Base-by-base conservation (phyloP, 2,797 vertebrate species). In the Petrocephalus schoutedeni region DNA sequence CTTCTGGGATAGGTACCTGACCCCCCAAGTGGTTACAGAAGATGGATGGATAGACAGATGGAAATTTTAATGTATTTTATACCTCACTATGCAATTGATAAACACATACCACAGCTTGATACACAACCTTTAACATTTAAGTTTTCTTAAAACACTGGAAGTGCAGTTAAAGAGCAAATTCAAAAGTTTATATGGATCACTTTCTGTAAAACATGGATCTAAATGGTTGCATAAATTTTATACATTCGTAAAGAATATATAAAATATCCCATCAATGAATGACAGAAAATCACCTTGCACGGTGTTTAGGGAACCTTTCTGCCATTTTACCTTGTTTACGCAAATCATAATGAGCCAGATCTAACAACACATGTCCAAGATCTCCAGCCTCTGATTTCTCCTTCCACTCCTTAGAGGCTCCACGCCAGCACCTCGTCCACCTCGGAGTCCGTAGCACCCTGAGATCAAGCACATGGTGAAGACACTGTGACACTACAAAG, bases 361-460 rank as follows among this genome's bases (percentile, higher is more conserved):
- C 49, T 28, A 7, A 80, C 10, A 0, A 12, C 23, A 28, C 12
- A 0, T 36, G 8, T 58, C 19, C 84, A 19, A 41, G 7, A 59
- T 3, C 0, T 1, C 19, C 23, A 86, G 28, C 4, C n/a, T 51
- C 23, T 4, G 0, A 28, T 82, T 41, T 83, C 57, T 10, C 19
- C 23, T 6, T 84, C 53, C 7, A 23, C 49, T 85, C 41, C 90
- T 87, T 88, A 91, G 0, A 89, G 89, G 19, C 90, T 90, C 49
- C 91, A 92, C 88, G 93, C 88, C 74, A 94, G 86, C 90, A 95
- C 91, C 19, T 91, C 90, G 28, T 94, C 93, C 51, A 93, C 92
- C 93, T 96, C 95, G 28, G 90, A 93, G 87, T 92, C 90, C 5
- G 93, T 93, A 45, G 94, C 92, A 89, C 94, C 94, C 96, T 97